These are phyloP conservation scores for Atlantisia rogersi DNA, from an alignment of 2,113 vertebrate genomes.

Conservation along the genomic window DNA sequence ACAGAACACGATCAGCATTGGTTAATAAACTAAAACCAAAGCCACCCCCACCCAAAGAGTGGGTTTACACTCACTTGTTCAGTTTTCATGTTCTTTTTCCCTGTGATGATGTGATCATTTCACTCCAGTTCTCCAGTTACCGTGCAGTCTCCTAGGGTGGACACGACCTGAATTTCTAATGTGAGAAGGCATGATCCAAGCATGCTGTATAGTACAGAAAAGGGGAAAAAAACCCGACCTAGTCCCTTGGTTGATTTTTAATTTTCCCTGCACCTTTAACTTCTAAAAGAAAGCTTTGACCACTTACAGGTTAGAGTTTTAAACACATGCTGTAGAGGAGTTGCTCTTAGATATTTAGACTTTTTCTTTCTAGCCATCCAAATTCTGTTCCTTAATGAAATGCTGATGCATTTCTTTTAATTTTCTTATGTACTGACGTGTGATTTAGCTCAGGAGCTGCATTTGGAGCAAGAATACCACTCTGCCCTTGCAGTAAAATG, in stretches of 20 bases:
- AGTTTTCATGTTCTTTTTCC: background rate
- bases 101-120: conserved; percentile 11
- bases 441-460: conserved; percentile 51
- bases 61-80: background rate
- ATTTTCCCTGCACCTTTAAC: background rate
- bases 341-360: background rate
- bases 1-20: background rate
- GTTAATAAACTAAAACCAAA: background rate
- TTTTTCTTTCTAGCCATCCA: background rate
- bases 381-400: background rate
- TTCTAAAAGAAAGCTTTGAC: background rate
- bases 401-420: conserved; percentile 44
- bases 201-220: background rate
- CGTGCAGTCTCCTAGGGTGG: background rate
- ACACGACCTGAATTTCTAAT: background rate
- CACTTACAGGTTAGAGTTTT: background rate
- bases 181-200: background rate
- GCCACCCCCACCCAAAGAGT: background rate
- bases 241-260: background rate
- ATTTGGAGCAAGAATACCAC: conserved; percentile 42
- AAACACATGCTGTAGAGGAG: background rate
- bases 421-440: conserved; percentile 30
- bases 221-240: background rate
- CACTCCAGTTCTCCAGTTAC: background rate
- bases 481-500: conserved; percentile 41